A percentile compares a stretch with the other conserved stretches of the same genome.
Evolutionary conservation across 2,888 invertebrate genomes (phyloP).

Genomic region (Polydesmus complanatus): DNA sequence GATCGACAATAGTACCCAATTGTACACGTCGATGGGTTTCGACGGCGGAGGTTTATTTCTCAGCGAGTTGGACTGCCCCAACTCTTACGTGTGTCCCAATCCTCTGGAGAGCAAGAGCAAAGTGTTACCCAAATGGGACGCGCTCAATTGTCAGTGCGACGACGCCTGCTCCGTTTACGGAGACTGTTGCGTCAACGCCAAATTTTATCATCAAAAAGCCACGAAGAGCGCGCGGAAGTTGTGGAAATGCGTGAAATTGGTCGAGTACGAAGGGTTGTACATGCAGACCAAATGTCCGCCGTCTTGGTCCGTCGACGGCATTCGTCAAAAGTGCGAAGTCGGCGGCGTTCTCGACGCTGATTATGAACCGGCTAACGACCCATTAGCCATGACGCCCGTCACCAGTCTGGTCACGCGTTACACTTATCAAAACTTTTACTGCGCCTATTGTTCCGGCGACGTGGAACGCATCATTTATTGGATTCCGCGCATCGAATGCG

Average conservation of each 20-base stretch:
- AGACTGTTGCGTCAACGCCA: constrained; percentile 37
- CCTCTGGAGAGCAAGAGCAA: constrained; percentile 4
- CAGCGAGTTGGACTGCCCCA: not conserved
- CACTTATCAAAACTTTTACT: constrained; percentile 31
- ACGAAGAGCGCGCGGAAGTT: constrained; percentile 24
- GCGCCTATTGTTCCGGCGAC: constrained; percentile 35
- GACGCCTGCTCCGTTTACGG: constrained; percentile 33
- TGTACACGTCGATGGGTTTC: not conserved
- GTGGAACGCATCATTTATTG: constrained; percentile 27
- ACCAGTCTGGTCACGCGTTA: constrained; percentile 28
- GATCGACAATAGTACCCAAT: not conserved
- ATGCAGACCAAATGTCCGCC: constrained; percentile 34
- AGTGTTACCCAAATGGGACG: constrained; percentile 10
- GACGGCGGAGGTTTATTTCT: not conserved
- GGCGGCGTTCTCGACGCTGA: constrained; percentile 21
- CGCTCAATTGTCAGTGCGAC: constrained; percentile 33
- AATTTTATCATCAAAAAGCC: constrained; percentile 25
- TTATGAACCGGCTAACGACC: constrained; percentile 26
- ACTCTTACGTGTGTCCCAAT: not conserved
- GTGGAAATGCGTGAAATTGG: constrained; percentile 31
- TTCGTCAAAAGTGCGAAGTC: constrained; percentile 23
- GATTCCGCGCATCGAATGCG: constrained; percentile 34
- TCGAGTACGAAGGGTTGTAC: constrained; percentile 34
- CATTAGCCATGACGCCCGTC: constrained; percentile 29
- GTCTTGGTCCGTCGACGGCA: constrained; percentile 28